Conservation (phyloP, 2,797 vertebrate species). For the Danionella dracula region DNA sequence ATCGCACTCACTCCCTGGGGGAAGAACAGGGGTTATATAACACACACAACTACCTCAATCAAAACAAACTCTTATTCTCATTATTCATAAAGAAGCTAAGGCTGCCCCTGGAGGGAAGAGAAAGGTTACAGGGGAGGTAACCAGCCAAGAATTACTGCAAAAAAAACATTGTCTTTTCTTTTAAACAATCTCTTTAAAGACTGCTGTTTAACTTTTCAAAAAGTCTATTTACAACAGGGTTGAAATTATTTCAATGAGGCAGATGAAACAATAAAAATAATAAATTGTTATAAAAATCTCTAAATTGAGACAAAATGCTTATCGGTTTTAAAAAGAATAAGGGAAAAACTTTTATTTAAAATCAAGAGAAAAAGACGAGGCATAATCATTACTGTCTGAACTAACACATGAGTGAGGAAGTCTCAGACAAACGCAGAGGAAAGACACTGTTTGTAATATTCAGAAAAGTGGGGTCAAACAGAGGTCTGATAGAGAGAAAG, state of each 20-base stretch:
- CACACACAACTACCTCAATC: slow-evolving; percentile 48
- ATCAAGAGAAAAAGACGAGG: slow-evolving; percentile 10
- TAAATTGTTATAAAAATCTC: too few relatives aligned
- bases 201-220: too few relatives aligned
- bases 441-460: slow-evolving; percentile 44
- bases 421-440: slow-evolving; percentile 51
- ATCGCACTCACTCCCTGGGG: slow-evolving; percentile 12
- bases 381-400: slow-evolving; percentile 28
- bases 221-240: too few relatives aligned
- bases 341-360: too few relatives aligned
- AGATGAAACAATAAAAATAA: background rate
- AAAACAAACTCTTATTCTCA: slow-evolving; percentile 48
- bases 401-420: slow-evolving; percentile 57
- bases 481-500: slow-evolving; percentile 58
- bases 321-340: too few relatives aligned
- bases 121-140: slow-evolving; percentile 19
- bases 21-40: slow-evolving; percentile 57
- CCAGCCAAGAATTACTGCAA: too few relatives aligned
- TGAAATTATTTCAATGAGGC: too few relatives aligned
- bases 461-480: slow-evolving; percentile 44
- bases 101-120: slow-evolving; percentile 37
- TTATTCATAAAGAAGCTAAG: slow-evolving; percentile 41
- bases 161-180: too few relatives aligned
- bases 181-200: too few relatives aligned
- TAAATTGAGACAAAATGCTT: too few relatives aligned